Conservation (phyloP, 2,113 vertebrate genomes). For the Blennius ocellaris region DNA sequence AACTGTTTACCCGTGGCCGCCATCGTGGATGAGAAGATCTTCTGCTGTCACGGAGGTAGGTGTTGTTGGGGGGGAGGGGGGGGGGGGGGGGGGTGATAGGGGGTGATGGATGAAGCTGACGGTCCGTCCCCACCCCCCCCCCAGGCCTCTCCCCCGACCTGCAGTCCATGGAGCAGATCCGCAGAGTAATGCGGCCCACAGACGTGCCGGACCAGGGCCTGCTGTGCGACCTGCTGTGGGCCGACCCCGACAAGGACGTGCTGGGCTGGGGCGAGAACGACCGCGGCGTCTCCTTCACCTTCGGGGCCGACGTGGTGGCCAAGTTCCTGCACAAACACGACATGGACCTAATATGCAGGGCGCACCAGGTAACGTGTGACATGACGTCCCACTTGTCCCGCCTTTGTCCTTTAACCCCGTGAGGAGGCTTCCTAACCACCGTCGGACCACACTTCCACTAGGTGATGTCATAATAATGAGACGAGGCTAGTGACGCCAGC, state of each 20-base stretch:
- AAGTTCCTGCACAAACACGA: constrained; percentile 88
- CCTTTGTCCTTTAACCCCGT: too few species aligned
- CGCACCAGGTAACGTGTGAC: constrained; percentile 85
- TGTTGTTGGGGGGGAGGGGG: background rate
- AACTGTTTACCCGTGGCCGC: constrained; percentile 87
- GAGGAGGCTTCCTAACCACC: too few species aligned
- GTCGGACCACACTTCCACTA: too few species aligned
- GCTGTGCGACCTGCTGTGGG: constrained; percentile 94
- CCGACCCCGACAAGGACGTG: constrained; percentile 94
- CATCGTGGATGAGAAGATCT: constrained; percentile 87
- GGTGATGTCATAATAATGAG: too few species aligned
- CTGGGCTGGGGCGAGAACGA: constrained; percentile 87
- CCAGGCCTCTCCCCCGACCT: constrained; percentile 85
- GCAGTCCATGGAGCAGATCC: constrained; percentile 90
- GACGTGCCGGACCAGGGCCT: constrained; percentile 90
- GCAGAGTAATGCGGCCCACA: constrained; percentile 96
- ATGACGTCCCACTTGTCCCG: too few species aligned
- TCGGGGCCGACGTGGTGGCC: constrained; percentile 86
- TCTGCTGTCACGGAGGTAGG: constrained; percentile 86
- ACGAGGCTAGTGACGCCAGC: too few species aligned
- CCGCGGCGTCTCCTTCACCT: constrained; percentile 86
- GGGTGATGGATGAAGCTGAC: too few species aligned
- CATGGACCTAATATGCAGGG: constrained; percentile 89
- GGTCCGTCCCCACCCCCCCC: background rate
- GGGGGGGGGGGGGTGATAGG: too few species aligned